Percentiles rank a stretch among this genome's conserved stretches.
Evolutionary conservation across 2,888 invertebrate genomes (phyloP).

Genomic region (Sinotaia quadrata): DNA sequence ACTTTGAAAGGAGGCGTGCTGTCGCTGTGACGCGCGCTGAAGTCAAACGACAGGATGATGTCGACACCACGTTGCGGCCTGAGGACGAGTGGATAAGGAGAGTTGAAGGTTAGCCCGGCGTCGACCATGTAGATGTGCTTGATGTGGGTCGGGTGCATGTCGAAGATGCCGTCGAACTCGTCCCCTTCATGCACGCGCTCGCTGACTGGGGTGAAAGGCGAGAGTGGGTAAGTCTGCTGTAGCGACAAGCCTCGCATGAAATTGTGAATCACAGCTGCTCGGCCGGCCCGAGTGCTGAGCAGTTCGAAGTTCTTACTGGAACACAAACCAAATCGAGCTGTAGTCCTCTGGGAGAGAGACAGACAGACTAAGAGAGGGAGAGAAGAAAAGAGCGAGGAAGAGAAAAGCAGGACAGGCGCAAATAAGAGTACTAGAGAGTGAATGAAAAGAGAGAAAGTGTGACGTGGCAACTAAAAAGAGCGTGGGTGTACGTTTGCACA

Average conservation of each 20-base stretch:
- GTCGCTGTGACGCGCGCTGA: constrained; percentile 71
- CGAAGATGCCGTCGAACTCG: constrained; percentile 71
- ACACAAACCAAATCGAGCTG: background rate
- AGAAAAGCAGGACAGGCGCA: background rate
- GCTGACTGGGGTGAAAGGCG: constrained; percentile 67
- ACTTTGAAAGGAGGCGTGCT: constrained; percentile 72
- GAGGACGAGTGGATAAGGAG: constrained; percentile 73
- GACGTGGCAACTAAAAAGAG: background rate
- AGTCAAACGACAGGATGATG: constrained; percentile 73
- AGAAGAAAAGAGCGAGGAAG: background rate
- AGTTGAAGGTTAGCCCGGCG: constrained; percentile 74
- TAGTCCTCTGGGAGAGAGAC: background rate
- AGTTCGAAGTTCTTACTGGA: constrained; percentile 62
- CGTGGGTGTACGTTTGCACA: background rate
- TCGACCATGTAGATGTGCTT: constrained; percentile 74
- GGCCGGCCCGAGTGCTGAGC: constrained; percentile 71
- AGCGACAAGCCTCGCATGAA: constrained; percentile 73
- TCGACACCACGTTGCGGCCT: constrained; percentile 73
- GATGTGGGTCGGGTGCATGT: constrained; percentile 70
- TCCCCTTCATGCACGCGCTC: constrained; percentile 46
- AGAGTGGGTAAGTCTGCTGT: constrained; percentile 70
- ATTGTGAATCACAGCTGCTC: constrained; percentile 73
- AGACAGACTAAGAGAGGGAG: constrained; percentile 23
- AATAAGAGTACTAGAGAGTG: background rate
- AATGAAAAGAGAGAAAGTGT: background rate